Evolutionary conservation across 2,797 vertebrate species (phyloP), one percentile per base, ranked within the genome.

Genomic region (Danio albolineatus): DNA sequence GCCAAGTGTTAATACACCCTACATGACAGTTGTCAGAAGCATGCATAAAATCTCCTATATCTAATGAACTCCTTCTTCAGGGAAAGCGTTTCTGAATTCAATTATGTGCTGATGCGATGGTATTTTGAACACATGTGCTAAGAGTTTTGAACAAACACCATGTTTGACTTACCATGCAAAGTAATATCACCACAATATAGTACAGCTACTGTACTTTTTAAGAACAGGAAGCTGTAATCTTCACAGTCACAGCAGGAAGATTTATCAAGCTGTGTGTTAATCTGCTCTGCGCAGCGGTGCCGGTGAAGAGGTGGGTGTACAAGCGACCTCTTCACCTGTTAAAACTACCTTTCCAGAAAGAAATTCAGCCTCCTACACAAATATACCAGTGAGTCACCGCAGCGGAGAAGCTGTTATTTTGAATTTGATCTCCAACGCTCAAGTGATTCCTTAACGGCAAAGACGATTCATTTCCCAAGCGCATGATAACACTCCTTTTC

Each of bases 211-310:
- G 16, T 14, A 36, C 21, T 48, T 46, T 61, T 38, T 61, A 49
- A 60, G 43, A 16, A 73, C 43, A 36, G 44, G 53, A 59, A 77
- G 64, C 53, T 14, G 16, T n/a, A 9, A 21, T 64, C 21, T 38
- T 38, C 16, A 12, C 16, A 0, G 14, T 57, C 41, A 59, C 41
- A 59, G 49, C 43, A 17, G 16, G 41, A 19, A n/a, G 65, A 14
- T 69, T 75, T 54, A 48, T 39, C 64, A 78, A 77, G 64, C 53
- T 48, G 75, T 57, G 62, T 19, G 75, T 77, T 77, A 59, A 78
- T 78, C 54, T 69, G 64, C 51, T 56, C 17, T 41, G 46, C 57
- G 21, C 51, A 66, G 62, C 38, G 43, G 16, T 1, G 39, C 38
- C 14, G 39, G 38, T 44, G 39, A 66, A 56, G 19, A 67, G 7